phyloP scores from a whole-genome alignment of 2,888 invertebrate species.

The Harpalus rubripes region DNA sequence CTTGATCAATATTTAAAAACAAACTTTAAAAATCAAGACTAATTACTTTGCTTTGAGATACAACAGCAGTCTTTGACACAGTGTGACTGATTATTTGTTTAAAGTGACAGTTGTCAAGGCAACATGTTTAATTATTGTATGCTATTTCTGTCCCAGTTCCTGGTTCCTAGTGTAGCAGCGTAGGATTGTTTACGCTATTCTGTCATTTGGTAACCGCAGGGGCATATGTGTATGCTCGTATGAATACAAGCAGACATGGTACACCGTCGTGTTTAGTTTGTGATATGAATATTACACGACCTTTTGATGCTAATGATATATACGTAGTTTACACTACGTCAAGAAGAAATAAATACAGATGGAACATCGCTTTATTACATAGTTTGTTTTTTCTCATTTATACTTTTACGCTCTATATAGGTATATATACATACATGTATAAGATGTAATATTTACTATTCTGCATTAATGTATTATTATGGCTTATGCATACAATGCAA shows the following conservation, averaged over 20 bases:
- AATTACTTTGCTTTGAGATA: too few species aligned
- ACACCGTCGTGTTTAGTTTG: neutral
- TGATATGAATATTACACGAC: constrained; percentile 40
- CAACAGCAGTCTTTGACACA: too few species aligned
- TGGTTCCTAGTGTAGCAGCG: neutral
- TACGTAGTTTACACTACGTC: neutral
- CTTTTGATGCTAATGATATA: constrained; percentile 44
- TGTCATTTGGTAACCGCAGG: constrained; percentile 17
- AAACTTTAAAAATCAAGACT: too few species aligned
- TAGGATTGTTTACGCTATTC: constrained; percentile 16
- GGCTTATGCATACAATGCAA: too few species aligned
- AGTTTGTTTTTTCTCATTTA: neutral
- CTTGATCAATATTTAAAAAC: too few species aligned
- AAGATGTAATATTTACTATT: too few species aligned
- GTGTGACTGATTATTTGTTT: neutral
- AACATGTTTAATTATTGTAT: neutral
- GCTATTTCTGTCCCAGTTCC: neutral
- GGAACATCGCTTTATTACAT: constrained; percentile 3
- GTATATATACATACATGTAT: too few species aligned
- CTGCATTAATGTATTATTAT: too few species aligned
- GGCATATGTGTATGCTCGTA: neutral
- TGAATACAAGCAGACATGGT: constrained; percentile 20
- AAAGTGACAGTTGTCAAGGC: neutral
- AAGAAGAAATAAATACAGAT: constrained; percentile 33
- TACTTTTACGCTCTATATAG: neutral